Evolutionary conservation across 2,113 vertebrate genomes (phyloP).

Genomic region (Pyxicephalus adspersus): DNA sequence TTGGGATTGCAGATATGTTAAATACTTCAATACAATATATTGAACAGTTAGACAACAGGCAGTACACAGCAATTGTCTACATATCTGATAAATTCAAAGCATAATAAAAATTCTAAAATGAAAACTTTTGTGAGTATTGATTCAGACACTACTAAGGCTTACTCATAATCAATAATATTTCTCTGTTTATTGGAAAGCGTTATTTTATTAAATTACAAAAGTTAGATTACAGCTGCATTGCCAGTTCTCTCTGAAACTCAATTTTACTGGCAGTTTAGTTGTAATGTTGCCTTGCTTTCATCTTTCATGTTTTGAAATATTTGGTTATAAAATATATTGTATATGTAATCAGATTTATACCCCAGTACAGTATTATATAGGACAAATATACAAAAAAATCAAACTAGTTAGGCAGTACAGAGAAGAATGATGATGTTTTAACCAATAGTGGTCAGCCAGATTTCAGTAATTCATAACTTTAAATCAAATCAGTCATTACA

Average conservation of each 20-base stretch:
- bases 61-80: neutral
- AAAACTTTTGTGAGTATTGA: neutral
- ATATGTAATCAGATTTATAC: neutral
- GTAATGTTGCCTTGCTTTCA: too few relatives aligned
- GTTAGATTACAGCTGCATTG: neutral
- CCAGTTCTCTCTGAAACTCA: neutral
- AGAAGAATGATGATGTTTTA: too few relatives aligned
- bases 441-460: too few relatives aligned
- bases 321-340: neutral
- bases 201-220: neutral
- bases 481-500: too few relatives aligned
- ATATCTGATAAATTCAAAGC: neutral
- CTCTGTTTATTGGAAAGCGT: neutral
- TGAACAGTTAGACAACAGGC: neutral
- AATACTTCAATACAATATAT: neutral
- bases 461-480: too few relatives aligned
- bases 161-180: constrained; percentile 1
- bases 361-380: too few relatives aligned
- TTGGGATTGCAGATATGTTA: neutral
- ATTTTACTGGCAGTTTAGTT: too few relatives aligned
- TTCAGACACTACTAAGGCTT: neutral
- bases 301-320: too few relatives aligned
- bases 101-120: neutral
- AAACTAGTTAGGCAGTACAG: too few relatives aligned
- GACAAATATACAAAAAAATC: too few relatives aligned